Evolutionary conservation across 2,888 invertebrate genomes (phyloP), one percentile per base, ranked within the genome.

Genomic region (Heteromurus nitidus): DNA sequence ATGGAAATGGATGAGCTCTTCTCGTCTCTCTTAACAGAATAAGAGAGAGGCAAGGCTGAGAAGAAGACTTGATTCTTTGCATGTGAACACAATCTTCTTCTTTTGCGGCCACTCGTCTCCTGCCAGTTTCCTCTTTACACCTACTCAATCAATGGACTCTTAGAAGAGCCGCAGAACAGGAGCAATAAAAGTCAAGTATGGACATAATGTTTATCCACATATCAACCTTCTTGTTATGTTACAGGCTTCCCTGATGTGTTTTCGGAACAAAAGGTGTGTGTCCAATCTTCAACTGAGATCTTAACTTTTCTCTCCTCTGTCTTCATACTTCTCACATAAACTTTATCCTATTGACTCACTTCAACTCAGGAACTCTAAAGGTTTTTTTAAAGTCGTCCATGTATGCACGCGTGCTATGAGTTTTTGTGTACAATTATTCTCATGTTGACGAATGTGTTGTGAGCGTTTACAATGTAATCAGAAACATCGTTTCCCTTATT

Each of bases 101-200:
- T 55, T 24, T 50, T 20, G n/a, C 20, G 50, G 5, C 36, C n/a
- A 44, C 44, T 60, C 11, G 28, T 16, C 31, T 31, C 31, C 30
- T 30, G 60, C 60, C 60, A 60, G 30, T 26, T 60, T 60, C 60
- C 18, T n/a, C 60, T 60, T 60, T 60, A 64, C 64, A 64, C 64
- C 64, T 64, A 64, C 64, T 64, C 64, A 64, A 64, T 64, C 64
- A 64, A 28, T 42, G 30, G 64, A 20, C 42, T 64, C 64, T 64
- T 42, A 64, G 42, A 42, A 42, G 9, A 42, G 31, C 22, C 36
- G 22, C 64, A 64, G 64, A 64, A 64, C 42, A 64, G 3, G 22
- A 64, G 42, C 64, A 64, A 64, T 64, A 64, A 64, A 64, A 64
- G 64, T 64, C 64, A 64, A 64, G 64, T 64, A 64, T 9, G 62